Percentiles rank a stretch among this genome's conserved stretches.
Evolutionary conservation across 2,888 invertebrate species (phyloP).

Genomic region (Stratiomys singularior): DNA sequence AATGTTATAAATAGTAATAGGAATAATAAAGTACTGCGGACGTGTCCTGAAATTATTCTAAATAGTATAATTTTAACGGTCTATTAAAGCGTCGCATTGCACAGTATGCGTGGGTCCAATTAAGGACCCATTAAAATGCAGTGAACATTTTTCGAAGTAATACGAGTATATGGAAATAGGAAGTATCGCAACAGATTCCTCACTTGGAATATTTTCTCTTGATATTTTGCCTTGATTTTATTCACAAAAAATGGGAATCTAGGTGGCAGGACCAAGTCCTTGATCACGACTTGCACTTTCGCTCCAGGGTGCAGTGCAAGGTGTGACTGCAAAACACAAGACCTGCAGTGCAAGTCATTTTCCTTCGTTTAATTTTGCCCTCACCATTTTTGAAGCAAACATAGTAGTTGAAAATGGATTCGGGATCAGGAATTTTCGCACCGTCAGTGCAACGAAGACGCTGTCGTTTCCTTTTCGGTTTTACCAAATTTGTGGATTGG

Average conservation of each 20-base stretch:
- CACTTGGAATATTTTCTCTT: no score
- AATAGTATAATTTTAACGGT: no score
- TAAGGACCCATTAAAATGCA: no score
- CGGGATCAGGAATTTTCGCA: slow-evolving; percentile 66
- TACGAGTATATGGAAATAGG: no score
- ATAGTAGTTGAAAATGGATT: slow-evolving; percentile 66
- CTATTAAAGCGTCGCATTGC: slow-evolving; percentile 2
- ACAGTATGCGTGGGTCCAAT: no score
- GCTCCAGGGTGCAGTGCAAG: slow-evolving; percentile 65
- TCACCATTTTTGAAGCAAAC: slow-evolving; percentile 65
- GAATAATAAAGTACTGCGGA: neutral
- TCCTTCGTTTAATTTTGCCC: slow-evolving; percentile 64
- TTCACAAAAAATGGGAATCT: neutral
- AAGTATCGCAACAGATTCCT: no score
- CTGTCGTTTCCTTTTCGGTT: slow-evolving; percentile 56
- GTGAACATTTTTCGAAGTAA: no score
- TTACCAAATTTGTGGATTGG: neutral
- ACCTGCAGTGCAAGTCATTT: slow-evolving; percentile 66
- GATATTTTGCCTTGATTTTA: no score
- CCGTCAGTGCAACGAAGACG: slow-evolving; percentile 65
- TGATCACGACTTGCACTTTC: slow-evolving; percentile 58
- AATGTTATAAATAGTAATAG: neutral
- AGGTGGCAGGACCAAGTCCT: neutral
- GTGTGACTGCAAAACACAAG: slow-evolving; percentile 66
- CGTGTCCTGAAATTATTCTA: no score